Base-by-base conservation (phyloP, 2,113 vertebrate genomes). In the Deroptyus accipitrinus region DNA sequence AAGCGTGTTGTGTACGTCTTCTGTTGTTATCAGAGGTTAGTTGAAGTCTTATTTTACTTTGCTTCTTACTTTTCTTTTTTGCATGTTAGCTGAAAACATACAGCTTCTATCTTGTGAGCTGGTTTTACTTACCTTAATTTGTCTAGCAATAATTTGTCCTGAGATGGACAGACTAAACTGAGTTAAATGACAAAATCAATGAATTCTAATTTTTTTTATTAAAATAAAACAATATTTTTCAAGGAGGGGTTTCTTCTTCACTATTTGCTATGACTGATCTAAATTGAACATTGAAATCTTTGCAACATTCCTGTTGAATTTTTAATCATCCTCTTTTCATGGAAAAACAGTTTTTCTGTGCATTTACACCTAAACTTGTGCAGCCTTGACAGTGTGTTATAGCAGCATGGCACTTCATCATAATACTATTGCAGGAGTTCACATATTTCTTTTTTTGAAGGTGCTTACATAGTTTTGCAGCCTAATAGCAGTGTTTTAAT, bases 21-120 rank as follows among this genome's bases (percentile, higher is more conserved):
- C 97, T 6, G 96, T 99, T 57, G 96, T 98, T 59, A 98, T 99
- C 90, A 98, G 98, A 98, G 99, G 99, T 99, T 93, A 97, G 98
- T 97, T 81, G 33, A 83, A 70, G 8, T 79, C 31, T 68, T 23
- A 17, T 31, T 78, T 88, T 72, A 8, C 41, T 51, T 55, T 44
- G 14, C 41, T 75, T 67, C 28, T 41, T 28, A 10, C 25, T 90
- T 92, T 74, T 62, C 41, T 80, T 76, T 59, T 49, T 39, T 70
- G 44, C 41, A 70, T 44, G 4, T 68, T 73, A 70, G 17, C n/a
- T 62, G 46, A 46, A 55, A 64, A 23, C 57, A 20, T 42, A 33
- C 25, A n/a, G 16, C 22, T 80, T 74, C 37, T 63, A 7, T 67
- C 54, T 94, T 74, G 33, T 33, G 9, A 92, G 20, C 42, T 83